These are phyloP conservation scores for Chelonus formosanus DNA, from an alignment of 2,888 invertebrate genomes.

Conservation along the genomic window DNA sequence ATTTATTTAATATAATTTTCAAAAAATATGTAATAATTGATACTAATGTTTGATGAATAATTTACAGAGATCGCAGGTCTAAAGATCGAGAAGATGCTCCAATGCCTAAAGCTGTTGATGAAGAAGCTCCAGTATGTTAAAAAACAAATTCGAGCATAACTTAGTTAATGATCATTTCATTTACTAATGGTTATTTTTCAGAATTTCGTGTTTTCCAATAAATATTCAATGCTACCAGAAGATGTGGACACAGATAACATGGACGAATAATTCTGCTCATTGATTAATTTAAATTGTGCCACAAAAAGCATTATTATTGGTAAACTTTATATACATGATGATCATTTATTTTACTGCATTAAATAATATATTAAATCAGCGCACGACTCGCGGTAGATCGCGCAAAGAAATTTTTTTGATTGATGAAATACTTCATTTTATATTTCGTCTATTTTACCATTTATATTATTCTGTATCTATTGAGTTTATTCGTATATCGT, in stretches of 20 bases:
- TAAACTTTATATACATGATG: constrained; percentile 54
- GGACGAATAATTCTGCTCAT: constrained; percentile 55
- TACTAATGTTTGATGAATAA: background rate
- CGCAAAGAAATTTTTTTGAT: constrained; percentile 39
- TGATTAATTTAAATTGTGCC: constrained; percentile 59
- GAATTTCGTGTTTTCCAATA: constrained; percentile 80
- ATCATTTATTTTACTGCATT: constrained; percentile 54
- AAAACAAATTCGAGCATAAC: too few relatives aligned
- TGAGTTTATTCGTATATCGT: constrained; percentile 51
- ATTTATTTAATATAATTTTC: too few relatives aligned
- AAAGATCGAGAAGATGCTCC: constrained; percentile 57
- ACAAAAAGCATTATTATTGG: constrained; percentile 54
- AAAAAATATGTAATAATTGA: too few relatives aligned
- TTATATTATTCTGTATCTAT: constrained; percentile 50
- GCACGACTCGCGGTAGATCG: constrained; percentile 34
- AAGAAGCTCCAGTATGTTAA: constrained; percentile 75
- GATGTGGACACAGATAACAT: constrained; percentile 71
- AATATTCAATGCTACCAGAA: constrained; percentile 77
- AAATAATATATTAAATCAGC: constrained; percentile 38
- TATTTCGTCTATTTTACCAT: constrained; percentile 63
- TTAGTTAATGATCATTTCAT: background rate
- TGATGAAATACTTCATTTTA: constrained; percentile 51
- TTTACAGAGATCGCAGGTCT: constrained; percentile 51
- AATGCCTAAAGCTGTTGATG: constrained; percentile 79
- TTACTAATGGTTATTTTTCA: constrained; percentile 60